Evolutionary conservation across 2,797 vertebrate genomes (phyloP), one percentile per base, ranked within the genome.

Genomic region (Syngnathus acus): DNA sequence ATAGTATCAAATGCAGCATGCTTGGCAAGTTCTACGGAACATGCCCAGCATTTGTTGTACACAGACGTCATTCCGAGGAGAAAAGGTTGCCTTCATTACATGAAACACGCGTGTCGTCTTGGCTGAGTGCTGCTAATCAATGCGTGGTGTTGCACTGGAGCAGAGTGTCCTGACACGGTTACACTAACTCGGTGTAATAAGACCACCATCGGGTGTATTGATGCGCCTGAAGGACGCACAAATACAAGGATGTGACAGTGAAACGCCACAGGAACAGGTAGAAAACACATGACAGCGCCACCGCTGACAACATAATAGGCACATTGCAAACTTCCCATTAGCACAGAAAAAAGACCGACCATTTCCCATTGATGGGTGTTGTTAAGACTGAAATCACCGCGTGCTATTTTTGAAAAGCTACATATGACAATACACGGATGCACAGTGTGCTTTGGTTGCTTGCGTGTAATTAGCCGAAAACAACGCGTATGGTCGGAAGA

Each of bases 201-300:
- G 60, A 43, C n/a, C 40, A 43, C 11, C n/a, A 21, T 61, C n/a
- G 39, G 4, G 9, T 10, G 21, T 62, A 43, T 45, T 26, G 60
- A 62, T 42, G 60, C 40, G 69, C 71, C 80, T 79, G 82, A 86
- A 69, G 75, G 76, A 86, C 64, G 73, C 65, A 79, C 75, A 82
- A 76, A 83, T 74, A 83, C 40, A 62, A 84, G 85, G 69, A 74
- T 71, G 83, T 68, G 75, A 75, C 77, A 81, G 32, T 37, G 55
- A 37, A 32, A 58, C 37, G 55, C 55, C 38, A 58, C 14, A 9
- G 55, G 32, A 58, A 58, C 14, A 79, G 70, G 69, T 69, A 78
- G 68, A 83, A 32, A 77, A 77, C 68, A 74, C 66, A 78, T 71
- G 72, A 69, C 80, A 78, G 70, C 72, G 76, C 60, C 78, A 78